Conservation (phyloP, 2,888 invertebrate genomes). For the Catocala fraxini region DNA sequence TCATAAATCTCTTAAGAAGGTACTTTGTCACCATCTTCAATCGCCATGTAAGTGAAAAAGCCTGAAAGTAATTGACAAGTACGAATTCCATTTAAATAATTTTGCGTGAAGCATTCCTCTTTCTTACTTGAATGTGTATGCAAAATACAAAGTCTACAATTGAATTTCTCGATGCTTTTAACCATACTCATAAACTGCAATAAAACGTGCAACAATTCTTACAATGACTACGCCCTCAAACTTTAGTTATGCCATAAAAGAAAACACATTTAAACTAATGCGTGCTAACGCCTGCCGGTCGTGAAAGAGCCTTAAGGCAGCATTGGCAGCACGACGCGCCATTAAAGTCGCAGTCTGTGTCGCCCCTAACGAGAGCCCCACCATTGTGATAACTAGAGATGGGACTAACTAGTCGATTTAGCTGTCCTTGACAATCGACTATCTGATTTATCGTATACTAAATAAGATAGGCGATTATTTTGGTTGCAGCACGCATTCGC, state of each 20-base stretch:
- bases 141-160: conserved; percentile 9
- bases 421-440: conserved; percentile 34
- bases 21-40: conserved; percentile 2
- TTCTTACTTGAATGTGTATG: background rate
- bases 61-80: conserved; percentile 1
- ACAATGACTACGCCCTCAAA: conserved; percentile 29
- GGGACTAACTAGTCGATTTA: conserved; percentile 38
- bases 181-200: conserved; percentile 4
- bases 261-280: conserved; percentile 53
- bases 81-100: conserved; percentile 3
- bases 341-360: conserved; percentile 51
- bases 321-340: conserved; percentile 54
- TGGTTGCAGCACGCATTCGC: background rate
- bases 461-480: conserved; percentile 7
- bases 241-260: conserved; percentile 44
- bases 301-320: conserved; percentile 51
- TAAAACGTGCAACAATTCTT: conserved; percentile 25
- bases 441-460: conserved; percentile 24
- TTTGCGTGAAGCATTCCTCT: background rate
- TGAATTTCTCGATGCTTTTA: conserved; percentile 11
- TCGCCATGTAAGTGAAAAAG: background rate
- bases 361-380: conserved; percentile 51
- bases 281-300: conserved; percentile 46
- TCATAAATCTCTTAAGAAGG: conserved; percentile 12
- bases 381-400: conserved; percentile 54